Percentiles rank a stretch among this genome's conserved stretches.
Evolutionary conservation across 1,140 invertebrate species (phyloP).

Genomic region (Conus ventricosus): DNA sequence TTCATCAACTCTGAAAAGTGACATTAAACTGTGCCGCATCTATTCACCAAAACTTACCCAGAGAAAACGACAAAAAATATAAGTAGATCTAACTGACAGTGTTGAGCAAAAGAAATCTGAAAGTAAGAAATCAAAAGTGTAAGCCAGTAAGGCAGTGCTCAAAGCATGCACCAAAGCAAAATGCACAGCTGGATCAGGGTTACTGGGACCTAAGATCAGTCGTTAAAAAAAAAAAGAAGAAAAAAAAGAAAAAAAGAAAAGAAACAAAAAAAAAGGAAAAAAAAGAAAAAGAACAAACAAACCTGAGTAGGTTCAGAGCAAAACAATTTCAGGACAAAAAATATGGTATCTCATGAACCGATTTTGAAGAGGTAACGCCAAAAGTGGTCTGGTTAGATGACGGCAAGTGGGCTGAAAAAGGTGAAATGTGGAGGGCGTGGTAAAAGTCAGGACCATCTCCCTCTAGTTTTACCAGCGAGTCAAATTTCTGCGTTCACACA

Average conservation of each 20-base stretch:
- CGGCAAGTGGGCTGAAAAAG: no score
- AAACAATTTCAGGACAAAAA: background rate
- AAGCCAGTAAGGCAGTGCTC: background rate
- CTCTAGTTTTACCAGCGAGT: no score
- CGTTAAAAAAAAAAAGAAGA: background rate
- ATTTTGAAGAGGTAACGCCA: no score
- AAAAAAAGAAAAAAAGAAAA: background rate
- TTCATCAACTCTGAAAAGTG: background rate
- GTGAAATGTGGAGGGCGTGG: no score
- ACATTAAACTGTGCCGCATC: background rate
- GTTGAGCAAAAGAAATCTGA: constrained; percentile 96
- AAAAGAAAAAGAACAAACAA: background rate
- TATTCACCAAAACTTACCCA: constrained; percentile 68
- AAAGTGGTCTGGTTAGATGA: no score
- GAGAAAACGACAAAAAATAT: constrained; percentile 98
- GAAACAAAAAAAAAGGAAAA: background rate
- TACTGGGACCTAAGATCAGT: no score
- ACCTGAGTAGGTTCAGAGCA: background rate
- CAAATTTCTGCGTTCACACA: no score
- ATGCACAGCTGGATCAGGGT: background rate
- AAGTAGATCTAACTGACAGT: constrained; percentile 95
- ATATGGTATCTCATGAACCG: no score
- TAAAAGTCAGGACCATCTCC: no score
- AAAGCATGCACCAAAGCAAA: background rate
- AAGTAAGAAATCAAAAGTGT: constrained; percentile 42